phyloP scores from a whole-genome alignment of 2,888 invertebrate species.

The Iphiclides podalirius region DNA sequence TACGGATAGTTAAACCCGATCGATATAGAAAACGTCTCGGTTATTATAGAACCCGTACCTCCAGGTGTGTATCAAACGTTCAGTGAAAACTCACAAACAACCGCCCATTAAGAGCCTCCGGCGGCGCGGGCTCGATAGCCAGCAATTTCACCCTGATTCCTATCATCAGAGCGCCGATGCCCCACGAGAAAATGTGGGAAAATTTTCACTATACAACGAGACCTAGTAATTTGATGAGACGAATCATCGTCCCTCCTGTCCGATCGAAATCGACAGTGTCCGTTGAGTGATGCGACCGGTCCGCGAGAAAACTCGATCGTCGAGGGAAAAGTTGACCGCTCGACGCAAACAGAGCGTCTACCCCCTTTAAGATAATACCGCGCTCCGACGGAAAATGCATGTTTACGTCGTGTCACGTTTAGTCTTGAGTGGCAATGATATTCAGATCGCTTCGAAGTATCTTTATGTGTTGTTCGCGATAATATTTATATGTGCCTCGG shows the following conservation, averaged over 20 bases:
- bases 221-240: conserved; percentile 73
- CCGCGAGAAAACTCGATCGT: conserved; percentile 70
- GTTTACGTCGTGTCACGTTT: conserved; percentile 35
- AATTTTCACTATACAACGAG: conserved; percentile 69
- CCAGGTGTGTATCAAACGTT: conserved; percentile 64
- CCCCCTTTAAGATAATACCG: conserved; percentile 57
- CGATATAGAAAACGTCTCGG: conserved; percentile 17
- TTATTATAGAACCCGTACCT: conserved; percentile 26
- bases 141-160: conserved; percentile 76
- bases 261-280: conserved; percentile 76
- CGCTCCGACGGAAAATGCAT: conserved; percentile 35
- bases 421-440: conserved; percentile 11
- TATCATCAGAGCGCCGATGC: conserved; percentile 63
- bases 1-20: conserved; percentile 27
- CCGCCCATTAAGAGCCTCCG: conserved; percentile 67
- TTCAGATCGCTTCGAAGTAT: no score
- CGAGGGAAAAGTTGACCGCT: conserved; percentile 61
- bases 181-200: conserved; percentile 75
- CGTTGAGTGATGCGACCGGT: conserved; percentile 63
- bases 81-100: conserved; percentile 76
- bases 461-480: conserved; percentile 4
- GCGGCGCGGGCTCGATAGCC: conserved; percentile 53
- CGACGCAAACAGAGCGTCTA: no score
- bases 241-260: conserved; percentile 67
- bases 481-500: neutral